These are phyloP conservation scores for Astreopora myriophthalma DNA, from an alignment of 64 coral and sea anemone species.

Conservation along the genomic window DNA sequence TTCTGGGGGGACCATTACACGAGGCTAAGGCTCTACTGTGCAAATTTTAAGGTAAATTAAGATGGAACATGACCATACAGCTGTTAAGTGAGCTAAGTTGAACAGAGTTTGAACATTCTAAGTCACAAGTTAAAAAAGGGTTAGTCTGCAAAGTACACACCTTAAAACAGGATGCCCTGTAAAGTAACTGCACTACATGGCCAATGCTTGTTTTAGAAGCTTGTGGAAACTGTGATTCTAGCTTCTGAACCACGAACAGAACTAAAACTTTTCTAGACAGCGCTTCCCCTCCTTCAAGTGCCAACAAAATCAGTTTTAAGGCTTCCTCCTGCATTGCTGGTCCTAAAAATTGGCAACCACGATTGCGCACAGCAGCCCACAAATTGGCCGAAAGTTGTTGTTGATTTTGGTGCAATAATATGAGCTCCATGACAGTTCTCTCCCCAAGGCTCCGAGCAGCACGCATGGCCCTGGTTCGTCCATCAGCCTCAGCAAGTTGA, in stretches of 20 bases:
- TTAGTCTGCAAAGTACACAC: neutral
- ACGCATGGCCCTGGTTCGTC: slow-evolving; percentile 91
- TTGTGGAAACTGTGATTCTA: slow-evolving; percentile 89
- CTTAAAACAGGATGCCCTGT: slow-evolving; percentile 98
- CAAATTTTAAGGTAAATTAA: too few species aligned
- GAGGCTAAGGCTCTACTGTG: too few species aligned
- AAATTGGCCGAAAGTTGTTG: slow-evolving; percentile 94
- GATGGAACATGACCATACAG: too few species aligned
- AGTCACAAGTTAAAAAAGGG: neutral
- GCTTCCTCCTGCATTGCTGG: slow-evolving; percentile 99
- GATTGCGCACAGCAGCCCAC: slow-evolving; percentile 95
- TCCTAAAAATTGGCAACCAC: slow-evolving; percentile 99
- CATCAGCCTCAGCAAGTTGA: slow-evolving; percentile 95
- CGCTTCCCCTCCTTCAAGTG: slow-evolving; percentile 93
- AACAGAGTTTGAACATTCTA: too few species aligned
- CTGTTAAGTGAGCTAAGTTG: too few species aligned
- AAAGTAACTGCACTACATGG: slow-evolving; percentile 96
- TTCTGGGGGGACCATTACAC: too few species aligned
- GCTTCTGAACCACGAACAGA: slow-evolving; percentile 95
- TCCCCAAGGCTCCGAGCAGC: slow-evolving; percentile 96
- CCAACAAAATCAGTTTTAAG: slow-evolving; percentile 85
- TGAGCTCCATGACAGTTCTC: slow-evolving; percentile 94
- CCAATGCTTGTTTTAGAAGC: slow-evolving; percentile 99
- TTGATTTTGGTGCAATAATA: slow-evolving; percentile 96
- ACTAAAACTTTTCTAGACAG: slow-evolving; percentile 97